Evolutionary conservation across 2,113 vertebrate species (phyloP).

Genomic region (Gracilinanus agilis): DNA sequence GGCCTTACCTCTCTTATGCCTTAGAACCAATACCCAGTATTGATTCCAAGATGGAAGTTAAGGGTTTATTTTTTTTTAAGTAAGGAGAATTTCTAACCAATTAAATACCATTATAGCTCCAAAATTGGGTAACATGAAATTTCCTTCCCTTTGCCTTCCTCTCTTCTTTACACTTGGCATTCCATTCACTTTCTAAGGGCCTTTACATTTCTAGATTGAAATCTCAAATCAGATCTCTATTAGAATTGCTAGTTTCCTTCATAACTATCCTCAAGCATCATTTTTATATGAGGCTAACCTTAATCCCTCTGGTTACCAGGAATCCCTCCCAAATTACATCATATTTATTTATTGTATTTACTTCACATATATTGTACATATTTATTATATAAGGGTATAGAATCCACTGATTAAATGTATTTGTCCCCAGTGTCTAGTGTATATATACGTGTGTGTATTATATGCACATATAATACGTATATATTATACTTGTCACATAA

Average conservation of each 20-base stretch:
- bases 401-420: too few relatives aligned
- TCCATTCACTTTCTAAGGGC: neutral
- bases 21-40: too few relatives aligned
- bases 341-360: neutral
- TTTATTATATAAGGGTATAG: too few relatives aligned
- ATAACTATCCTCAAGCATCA: neutral
- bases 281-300: neutral
- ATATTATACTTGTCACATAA: neutral
- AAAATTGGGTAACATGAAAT: neutral
- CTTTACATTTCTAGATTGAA: neutral
- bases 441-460: neutral
- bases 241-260: neutral
- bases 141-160: neutral
- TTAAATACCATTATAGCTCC: neutral
- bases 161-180: neutral
- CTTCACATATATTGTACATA: neutral
- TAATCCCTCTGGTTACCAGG: neutral
- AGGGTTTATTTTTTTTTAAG: too few relatives aligned
- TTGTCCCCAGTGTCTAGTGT: too few relatives aligned
- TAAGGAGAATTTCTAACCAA: neutral
- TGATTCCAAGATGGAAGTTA: too few relatives aligned
- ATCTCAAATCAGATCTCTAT: neutral
- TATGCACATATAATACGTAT: neutral
- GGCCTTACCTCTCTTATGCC: too few relatives aligned
- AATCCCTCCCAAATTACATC: neutral